Conservation (phyloP, 2,888 invertebrate genomes). For the Aromia moschata region DNA sequence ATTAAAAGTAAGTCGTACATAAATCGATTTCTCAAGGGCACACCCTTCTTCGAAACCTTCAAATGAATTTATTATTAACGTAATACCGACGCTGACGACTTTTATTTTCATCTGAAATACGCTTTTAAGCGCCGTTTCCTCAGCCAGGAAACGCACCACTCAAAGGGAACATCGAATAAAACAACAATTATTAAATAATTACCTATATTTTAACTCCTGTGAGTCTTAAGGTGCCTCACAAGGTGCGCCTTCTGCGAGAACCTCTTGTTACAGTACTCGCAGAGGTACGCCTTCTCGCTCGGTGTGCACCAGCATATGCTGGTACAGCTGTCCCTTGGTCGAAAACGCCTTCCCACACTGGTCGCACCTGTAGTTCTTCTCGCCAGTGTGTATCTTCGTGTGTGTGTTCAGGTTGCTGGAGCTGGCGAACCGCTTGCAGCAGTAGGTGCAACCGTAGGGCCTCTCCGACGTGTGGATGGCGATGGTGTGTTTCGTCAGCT, state of each 20-base stretch:
- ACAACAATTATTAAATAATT: neutral
- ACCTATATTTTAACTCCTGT: constrained; percentile 46
- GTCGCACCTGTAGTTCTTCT: constrained; percentile 62
- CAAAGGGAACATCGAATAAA: neutral
- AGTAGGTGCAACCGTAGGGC: constrained; percentile 61
- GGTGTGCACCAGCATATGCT: constrained; percentile 62
- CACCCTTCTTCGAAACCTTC: too few relatives aligned
- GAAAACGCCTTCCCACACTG: constrained; percentile 62
- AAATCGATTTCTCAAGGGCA: too few relatives aligned
- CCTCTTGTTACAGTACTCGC: constrained; percentile 61
- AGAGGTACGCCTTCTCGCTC: constrained; percentile 61
- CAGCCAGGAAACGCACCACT: too few relatives aligned
- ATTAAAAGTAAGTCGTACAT: too few relatives aligned
- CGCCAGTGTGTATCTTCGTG: constrained; percentile 61
- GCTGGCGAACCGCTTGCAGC: constrained; percentile 61
- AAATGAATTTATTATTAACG: too few relatives aligned
- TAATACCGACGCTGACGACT: too few relatives aligned
- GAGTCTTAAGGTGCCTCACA: constrained; percentile 60
- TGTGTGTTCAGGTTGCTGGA: constrained; percentile 62
- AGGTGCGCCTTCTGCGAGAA: constrained; percentile 63
- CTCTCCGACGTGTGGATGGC: constrained; percentile 61
- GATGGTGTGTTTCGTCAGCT: constrained; percentile 62
- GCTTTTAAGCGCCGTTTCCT: too few relatives aligned
- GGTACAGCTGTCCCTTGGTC: constrained; percentile 61
- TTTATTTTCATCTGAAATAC: too few relatives aligned